Evolutionary conservation across 2,797 vertebrate species (phyloP).

Genomic region (Silurus aristotelis): DNA sequence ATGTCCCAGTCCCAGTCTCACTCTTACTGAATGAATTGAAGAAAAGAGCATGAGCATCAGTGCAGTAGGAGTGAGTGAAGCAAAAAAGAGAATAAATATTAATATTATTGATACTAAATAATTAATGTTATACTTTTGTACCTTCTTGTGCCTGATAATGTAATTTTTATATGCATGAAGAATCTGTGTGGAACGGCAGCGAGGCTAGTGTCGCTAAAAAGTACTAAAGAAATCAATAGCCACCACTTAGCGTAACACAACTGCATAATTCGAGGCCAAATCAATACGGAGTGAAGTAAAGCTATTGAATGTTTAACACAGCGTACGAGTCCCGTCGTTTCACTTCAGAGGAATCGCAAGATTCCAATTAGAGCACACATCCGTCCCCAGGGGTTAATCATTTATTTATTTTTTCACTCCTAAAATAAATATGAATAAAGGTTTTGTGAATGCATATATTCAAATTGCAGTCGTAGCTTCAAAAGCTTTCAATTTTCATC

Average conservation of each 20-base stretch:
- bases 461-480: no score
- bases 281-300: conserved; percentile 30
- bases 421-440: not conserved
- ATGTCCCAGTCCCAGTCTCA: no score
- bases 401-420: not conserved
- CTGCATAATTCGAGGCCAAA: conserved; percentile 8
- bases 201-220: conserved; percentile 23
- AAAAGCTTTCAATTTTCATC: not conserved
- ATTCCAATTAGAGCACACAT: not conserved
- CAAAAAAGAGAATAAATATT: not conserved
- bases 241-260: conserved; percentile 32
- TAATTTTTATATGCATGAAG: not conserved
- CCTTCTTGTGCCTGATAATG: not conserved
- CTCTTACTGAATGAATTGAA: no score
- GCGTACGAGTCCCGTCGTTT: not conserved
- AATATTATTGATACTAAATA: not conserved
- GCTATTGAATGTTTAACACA: conserved; percentile 1
- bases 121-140: not conserved
- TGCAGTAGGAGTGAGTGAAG: not conserved
- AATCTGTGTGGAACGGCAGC: not conserved
- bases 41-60: not conserved
- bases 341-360: not conserved
- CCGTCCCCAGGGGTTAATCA: not conserved
- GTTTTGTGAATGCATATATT: not conserved
- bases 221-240: conserved; percentile 32